Evolutionary conservation across 1,140 invertebrate genomes (phyloP), one percentile per base, ranked within the genome.

Genomic region (Heliconius congener): DNA sequence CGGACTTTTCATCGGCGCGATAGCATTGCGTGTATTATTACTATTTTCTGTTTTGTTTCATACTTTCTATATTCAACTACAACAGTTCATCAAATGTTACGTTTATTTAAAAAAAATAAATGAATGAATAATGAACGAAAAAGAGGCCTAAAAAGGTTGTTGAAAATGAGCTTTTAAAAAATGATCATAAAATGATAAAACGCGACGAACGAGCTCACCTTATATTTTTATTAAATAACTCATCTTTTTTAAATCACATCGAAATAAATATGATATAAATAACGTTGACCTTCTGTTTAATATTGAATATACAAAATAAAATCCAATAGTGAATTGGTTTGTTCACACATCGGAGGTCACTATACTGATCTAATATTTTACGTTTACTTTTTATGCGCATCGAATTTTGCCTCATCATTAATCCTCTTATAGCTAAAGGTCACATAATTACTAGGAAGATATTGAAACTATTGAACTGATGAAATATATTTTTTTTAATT

Each of bases 381-480:
- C 27, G n/a, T 78, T 78, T 39, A 55, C 55, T 73, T 78, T 73
- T 73, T 75, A 66, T 75, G 46, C 19, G 30, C 55, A 74, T 70
- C 55, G 3, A 57, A n/a, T 52, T 70, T 74, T 19, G 57, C 39
- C 27, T 74, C 77, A 70, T 78, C 77, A 60, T 73, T 73, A 72
- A 78, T 57, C 52, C 77, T 66, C 34, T 78, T 77, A 75, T 71
- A 55, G 74, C 23, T 55, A 71, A 79, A 79, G 78, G 73, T 75
- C 66, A 71, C 13, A 42, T 75, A 75, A 66, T 57, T 66, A 66
- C 23, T 66, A 66, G 60, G 60, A 66, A 66, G 60, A 66, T 66
- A 66, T 66, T 66, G 23, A 13, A 66, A 66, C 27, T 23, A 30
- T 66, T 66, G 16, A 30, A 66, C 11, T 66, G 60, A 66, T 30